These are phyloP conservation scores for Diabrotica undecimpunctata DNA, from an alignment of 1,140 invertebrate species.

Conservation along the genomic window DNA sequence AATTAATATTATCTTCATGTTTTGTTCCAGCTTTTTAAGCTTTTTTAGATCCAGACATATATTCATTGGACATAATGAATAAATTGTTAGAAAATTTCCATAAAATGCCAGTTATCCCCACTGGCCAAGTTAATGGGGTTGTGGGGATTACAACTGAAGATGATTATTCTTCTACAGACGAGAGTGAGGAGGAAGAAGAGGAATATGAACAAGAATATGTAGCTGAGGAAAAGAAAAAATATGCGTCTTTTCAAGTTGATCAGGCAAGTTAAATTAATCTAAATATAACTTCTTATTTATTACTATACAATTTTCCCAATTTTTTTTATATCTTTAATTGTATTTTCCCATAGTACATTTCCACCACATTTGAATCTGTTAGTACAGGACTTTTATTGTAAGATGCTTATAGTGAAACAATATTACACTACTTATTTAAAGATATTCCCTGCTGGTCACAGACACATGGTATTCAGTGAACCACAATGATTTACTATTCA, in stretches of 20 bases:
- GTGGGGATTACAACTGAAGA: constrained; percentile 6
- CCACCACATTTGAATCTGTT: too few relatives aligned
- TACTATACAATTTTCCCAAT: constrained; percentile 1
- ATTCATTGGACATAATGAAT: constrained; percentile 10
- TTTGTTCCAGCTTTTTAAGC: too few relatives aligned
- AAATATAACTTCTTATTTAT: constrained; percentile 10
- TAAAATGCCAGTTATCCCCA: constrained; percentile 21
- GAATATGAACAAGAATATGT: constrained; percentile 31
- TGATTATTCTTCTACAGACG: constrained; percentile 18
- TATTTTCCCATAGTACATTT: too few relatives aligned
- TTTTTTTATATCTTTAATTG: not conserved
- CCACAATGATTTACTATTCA: too few relatives aligned
- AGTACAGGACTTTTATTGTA: not conserved
- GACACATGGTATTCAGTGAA: too few relatives aligned
- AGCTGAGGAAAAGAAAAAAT: constrained; percentile 25
- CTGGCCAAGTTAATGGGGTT: constrained; percentile 23
- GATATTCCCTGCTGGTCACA: too few relatives aligned
- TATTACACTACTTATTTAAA: too few relatives aligned
- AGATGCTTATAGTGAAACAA: not conserved
- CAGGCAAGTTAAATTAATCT: constrained; percentile 4
- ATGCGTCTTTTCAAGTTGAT: constrained; percentile 9
- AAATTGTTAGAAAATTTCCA: constrained; percentile 16
- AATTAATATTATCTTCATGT: too few relatives aligned
- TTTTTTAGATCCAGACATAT: too few relatives aligned
- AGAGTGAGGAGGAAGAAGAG: constrained; percentile 15